Percentiles rank a stretch among this genome's conserved stretches.
Evolutionary conservation across 2,797 vertebrate species (phyloP).

Genomic region (Mallotus villosus): DNA sequence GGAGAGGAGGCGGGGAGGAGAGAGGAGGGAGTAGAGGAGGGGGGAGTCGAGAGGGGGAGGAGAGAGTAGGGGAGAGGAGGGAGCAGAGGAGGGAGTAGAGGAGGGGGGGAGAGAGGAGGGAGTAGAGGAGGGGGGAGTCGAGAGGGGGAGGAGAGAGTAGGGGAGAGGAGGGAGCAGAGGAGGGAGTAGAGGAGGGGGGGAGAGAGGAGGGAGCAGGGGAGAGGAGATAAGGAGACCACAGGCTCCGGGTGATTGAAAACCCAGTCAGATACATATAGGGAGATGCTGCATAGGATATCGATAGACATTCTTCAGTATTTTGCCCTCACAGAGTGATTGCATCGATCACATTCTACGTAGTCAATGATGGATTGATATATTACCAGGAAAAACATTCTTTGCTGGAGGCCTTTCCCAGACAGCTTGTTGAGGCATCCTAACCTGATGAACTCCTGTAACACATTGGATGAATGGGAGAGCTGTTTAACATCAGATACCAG

Average conservation of each 20-base stretch:
- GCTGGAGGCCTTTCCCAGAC: slow-evolving; percentile 97
- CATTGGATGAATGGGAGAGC: not conserved
- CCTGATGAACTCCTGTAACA: slow-evolving; percentile 92
- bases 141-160: too few species aligned
- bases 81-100: not conserved
- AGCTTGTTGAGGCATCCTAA: slow-evolving; percentile 97
- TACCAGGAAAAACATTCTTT: slow-evolving; percentile 99
- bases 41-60: too few species aligned
- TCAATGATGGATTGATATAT: slow-evolving; percentile 15
- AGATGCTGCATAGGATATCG: too few species aligned
- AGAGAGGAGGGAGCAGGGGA: not conserved
- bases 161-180: not conserved
- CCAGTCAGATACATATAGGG: too few species aligned
- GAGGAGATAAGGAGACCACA: not conserved
- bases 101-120: not conserved
- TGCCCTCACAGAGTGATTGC: not conserved
- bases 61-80: too few species aligned
- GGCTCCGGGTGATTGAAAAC: not conserved
- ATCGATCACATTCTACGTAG: not conserved
- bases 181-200: not conserved
- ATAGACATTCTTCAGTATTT: too few species aligned
- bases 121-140: not conserved
- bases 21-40: too few species aligned
- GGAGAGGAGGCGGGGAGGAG: too few species aligned
- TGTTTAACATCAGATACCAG: not conserved